A percentile compares a stretch with the other conserved stretches of the same genome.
These are phyloP conservation scores for Lutjanus campechanus DNA, from an alignment of 2,797 vertebrate genomes.

Conservation along the genomic window DNA sequence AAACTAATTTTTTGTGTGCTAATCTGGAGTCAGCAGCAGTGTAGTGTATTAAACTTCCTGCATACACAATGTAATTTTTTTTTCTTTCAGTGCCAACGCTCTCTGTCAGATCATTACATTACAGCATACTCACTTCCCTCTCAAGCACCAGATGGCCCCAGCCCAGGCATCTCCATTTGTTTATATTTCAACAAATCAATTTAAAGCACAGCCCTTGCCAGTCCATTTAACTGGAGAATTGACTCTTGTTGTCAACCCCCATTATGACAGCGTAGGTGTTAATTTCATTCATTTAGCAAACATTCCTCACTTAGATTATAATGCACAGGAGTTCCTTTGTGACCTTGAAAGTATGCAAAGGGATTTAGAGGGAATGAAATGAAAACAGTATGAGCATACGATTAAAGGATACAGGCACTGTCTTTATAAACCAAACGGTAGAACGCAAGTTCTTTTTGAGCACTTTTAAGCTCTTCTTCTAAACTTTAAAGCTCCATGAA, in stretches of 20 bases:
- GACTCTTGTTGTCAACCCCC: slow-evolving; percentile 53
- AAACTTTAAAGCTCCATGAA: slow-evolving; percentile 49
- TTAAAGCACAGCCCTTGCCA: slow-evolving; percentile 65
- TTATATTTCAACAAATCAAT: slow-evolving; percentile 75
- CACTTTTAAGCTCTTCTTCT: slow-evolving; percentile 34
- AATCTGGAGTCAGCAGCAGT: slow-evolving; percentile 60
- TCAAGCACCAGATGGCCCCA: slow-evolving; percentile 69
- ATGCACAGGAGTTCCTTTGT: slow-evolving; percentile 15
- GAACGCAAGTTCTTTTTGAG: not conserved
- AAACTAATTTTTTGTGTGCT: slow-evolving; percentile 38
- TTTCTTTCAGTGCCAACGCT: slow-evolving; percentile 16
- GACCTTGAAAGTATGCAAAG: slow-evolving; percentile 51
- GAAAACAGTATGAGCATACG: slow-evolving; percentile 18
- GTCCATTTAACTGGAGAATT: slow-evolving; percentile 66
- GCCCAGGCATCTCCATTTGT: slow-evolving; percentile 67
- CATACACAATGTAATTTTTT: slow-evolving; percentile 30
- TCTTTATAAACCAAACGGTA: slow-evolving; percentile 14
- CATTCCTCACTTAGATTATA: slow-evolving; percentile 24
- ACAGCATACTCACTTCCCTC: slow-evolving; percentile 56
- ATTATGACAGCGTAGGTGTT: slow-evolving; percentile 63
- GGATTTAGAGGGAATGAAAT: slow-evolving; percentile 17
- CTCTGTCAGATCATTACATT: slow-evolving; percentile 69
- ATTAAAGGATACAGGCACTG: slow-evolving; percentile 25
- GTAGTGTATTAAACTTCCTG: slow-evolving; percentile 46
- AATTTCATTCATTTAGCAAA: slow-evolving; percentile 55